phyloP scores from a whole-genome alignment of 2,888 invertebrate species.

The Eugnorisma glareosa region DNA sequence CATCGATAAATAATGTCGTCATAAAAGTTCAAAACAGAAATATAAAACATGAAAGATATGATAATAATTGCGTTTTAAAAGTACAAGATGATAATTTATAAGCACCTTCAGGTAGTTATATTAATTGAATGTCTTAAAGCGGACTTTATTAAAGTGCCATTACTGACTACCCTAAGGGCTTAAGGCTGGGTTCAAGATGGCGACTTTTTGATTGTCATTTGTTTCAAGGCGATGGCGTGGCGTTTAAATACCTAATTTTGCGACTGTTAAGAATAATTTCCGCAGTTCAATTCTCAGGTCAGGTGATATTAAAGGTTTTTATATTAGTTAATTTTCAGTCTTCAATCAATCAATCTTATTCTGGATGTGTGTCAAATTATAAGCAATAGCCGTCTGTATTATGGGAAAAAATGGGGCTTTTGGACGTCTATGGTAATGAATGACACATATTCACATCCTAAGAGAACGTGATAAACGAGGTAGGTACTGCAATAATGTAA shows the following conservation, averaged over 20 bases:
- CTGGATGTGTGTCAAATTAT: no score
- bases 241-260: neutral
- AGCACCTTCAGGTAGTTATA: conserved; percentile 61
- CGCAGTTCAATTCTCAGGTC: no score
- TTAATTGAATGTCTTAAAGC: conserved; percentile 68
- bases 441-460: no score
- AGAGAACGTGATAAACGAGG: no score
- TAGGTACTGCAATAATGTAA: no score
- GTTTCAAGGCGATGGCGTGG: neutral
- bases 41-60: conserved; percentile 44
- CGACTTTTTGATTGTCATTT: conserved; percentile 19
- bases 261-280: no score
- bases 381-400: no score
- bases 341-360: no score
- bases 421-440: no score
- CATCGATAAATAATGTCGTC: conserved; percentile 59
- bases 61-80: conserved; percentile 51
- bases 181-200: conserved; percentile 33
- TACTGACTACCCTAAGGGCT: conserved; percentile 59
- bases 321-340: no score
- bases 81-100: conserved; percentile 64
- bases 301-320: no score
- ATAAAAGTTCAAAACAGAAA: conserved; percentile 52
- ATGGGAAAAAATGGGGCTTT: no score
- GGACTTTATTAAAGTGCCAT: conserved; percentile 61